Conservation (phyloP, 2,888 invertebrate genomes). For the Drosophila emarginata region DNA sequence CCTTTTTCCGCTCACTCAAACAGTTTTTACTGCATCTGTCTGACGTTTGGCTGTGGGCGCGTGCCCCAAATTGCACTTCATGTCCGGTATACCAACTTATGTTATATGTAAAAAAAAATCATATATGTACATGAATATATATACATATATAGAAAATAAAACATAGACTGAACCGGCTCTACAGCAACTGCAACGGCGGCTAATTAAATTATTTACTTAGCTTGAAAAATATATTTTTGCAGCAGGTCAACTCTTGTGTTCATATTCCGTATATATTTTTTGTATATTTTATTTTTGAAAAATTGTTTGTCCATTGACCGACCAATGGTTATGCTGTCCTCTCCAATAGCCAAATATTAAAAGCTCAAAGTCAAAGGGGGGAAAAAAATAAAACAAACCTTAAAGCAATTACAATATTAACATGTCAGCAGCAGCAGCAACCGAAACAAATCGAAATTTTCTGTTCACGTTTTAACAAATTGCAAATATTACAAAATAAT, state of each 20-base stretch:
- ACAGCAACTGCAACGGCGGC: slow-evolving; percentile 38
- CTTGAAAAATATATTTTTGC: slow-evolving; percentile 35
- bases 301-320: slow-evolving; percentile 17
- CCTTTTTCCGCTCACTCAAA: neutral
- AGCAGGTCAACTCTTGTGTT: slow-evolving; percentile 24
- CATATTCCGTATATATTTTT: neutral
- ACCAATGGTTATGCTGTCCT: neutral
- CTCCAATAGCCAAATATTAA: slow-evolving; percentile 2
- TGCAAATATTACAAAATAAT: slow-evolving; percentile 73
- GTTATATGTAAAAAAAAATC: slow-evolving; percentile 22
- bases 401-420: slow-evolving; percentile 67
- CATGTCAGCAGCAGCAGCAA: slow-evolving; percentile 47
- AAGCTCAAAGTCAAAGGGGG: slow-evolving; percentile 10
- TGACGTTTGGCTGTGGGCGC: slow-evolving; percentile 62
- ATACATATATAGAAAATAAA: slow-evolving; percentile 36
- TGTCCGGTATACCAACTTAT: slow-evolving; percentile 59
- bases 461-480: slow-evolving; percentile 64
- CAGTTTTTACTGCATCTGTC: neutral
- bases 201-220: slow-evolving; percentile 74
- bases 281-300: neutral
- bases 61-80: slow-evolving; percentile 68
- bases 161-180: slow-evolving; percentile 1
- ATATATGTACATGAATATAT: slow-evolving; percentile 17
- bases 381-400: slow-evolving; percentile 15
- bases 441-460: slow-evolving; percentile 44